These are phyloP conservation scores for Rhabdophis nuchalis DNA, from an alignment of 2,797 vertebrate species.

Conservation along the genomic window DNA sequence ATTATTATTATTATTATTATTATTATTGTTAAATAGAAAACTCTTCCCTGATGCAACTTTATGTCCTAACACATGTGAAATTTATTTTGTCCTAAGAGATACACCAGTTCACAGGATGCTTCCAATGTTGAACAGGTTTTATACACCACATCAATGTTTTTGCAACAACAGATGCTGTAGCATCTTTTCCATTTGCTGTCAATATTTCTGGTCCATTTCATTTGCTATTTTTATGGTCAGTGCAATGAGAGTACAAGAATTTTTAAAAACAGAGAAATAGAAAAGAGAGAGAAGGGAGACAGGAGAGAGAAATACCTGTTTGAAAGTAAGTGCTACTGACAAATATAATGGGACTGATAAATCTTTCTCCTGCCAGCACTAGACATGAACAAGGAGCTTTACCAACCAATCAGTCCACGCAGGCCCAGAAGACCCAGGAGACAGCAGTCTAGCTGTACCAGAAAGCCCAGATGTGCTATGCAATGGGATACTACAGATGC, in stretches of 20 bases:
- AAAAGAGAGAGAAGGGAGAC: background rate
- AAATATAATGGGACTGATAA: slow-evolving; percentile 9
- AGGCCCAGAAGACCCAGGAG: background rate
- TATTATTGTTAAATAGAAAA: too few relatives aligned
- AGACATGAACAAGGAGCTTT: background rate
- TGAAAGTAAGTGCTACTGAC: slow-evolving; percentile 9
- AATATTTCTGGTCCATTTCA: slow-evolving; percentile 11
- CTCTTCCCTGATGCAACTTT: background rate
- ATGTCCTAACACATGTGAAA: background rate
- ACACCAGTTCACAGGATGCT: background rate
- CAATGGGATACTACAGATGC: background rate
- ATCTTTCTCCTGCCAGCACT: slow-evolving; percentile 2
- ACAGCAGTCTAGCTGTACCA: background rate
- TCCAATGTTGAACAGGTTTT: background rate
- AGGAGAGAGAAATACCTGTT: background rate
- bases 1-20: too few relatives aligned
- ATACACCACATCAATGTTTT: background rate
- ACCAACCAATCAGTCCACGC: background rate
- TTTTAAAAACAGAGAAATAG: background rate
- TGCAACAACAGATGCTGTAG: background rate
- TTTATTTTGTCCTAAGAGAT: background rate
- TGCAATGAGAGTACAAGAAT: background rate
- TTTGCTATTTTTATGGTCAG: slow-evolving; percentile 9
- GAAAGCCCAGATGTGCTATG: background rate
- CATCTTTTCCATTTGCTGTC: background rate